A percentile compares a stretch with the other conserved stretches of the same genome.
phyloP scores from a whole-genome alignment of 2,113 vertebrate genomes.

The Mustela lutreola region DNA sequence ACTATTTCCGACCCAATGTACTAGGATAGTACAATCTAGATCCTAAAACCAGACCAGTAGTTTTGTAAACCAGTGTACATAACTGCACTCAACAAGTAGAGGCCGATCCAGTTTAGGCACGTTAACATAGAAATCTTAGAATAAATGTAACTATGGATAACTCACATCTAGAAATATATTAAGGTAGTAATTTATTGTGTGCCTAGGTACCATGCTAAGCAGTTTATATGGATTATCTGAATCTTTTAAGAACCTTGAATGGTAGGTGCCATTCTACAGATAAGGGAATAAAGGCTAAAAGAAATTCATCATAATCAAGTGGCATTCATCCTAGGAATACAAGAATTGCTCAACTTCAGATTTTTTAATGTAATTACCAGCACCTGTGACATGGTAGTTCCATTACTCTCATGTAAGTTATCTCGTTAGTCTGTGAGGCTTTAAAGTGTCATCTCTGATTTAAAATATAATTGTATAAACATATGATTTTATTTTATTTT shows the following conservation, averaged over 20 bases:
- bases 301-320: background rate
- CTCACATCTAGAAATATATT: background rate
- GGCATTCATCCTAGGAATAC: background rate
- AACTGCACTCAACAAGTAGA: background rate
- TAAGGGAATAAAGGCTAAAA: background rate
- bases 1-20: background rate
- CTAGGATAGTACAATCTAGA: background rate
- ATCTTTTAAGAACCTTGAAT: background rate
- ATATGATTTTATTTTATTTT: background rate
- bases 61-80: background rate
- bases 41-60: background rate
- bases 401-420: background rate
- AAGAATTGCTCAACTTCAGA: background rate
- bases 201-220: background rate
- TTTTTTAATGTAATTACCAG: background rate
- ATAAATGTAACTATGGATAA: background rate
- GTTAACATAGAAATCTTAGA: slow-evolving; percentile 3
- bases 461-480: slow-evolving; percentile 44
- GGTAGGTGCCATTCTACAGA: background rate
- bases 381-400: background rate
- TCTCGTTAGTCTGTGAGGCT: background rate
- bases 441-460: slow-evolving; percentile 17
- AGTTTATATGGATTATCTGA: background rate
- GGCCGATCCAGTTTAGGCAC: background rate
- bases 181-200: background rate